These are phyloP conservation scores for Rissa tridactyla DNA, from an alignment of 2,113 vertebrate genomes.

Conservation along the genomic window DNA sequence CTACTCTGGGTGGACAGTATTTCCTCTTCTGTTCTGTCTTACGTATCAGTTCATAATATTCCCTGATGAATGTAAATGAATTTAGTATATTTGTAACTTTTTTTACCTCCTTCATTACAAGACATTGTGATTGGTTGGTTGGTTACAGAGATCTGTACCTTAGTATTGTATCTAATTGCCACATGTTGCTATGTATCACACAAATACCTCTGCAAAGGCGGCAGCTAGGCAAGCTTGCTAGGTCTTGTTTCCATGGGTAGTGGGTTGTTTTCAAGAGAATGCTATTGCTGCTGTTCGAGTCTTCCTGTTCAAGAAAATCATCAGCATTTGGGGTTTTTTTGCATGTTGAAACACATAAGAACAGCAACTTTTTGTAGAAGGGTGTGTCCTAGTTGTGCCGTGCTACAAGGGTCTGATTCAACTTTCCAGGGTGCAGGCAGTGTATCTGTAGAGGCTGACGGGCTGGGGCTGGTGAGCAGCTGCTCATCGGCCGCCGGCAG, in stretches of 20 bases:
- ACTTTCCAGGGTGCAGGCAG: background rate
- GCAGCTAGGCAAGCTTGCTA: background rate
- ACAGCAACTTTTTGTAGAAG: background rate
- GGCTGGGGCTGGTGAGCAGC: background rate
- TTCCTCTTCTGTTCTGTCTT: background rate
- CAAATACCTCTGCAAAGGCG: background rate
- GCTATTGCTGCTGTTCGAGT: rapidly evolving
- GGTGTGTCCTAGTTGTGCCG: rapidly evolving
- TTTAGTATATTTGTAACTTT: background rate
- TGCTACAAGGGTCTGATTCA: background rate
- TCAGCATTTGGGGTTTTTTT: background rate
- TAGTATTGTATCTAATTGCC: background rate
- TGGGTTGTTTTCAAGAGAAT: background rate
- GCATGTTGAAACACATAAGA: background rate
- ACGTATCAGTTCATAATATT: background rate
- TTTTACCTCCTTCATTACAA: background rate
- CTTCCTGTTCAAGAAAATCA: background rate
- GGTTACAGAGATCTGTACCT: background rate
- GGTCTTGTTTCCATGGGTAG: background rate
- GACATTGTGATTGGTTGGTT: rapidly evolving
- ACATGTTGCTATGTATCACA: rapidly evolving
- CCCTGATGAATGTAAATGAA: background rate
- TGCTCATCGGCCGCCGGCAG: background rate
- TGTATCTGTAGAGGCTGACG: background rate
- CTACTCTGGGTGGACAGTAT: background rate